These are phyloP conservation scores for Ethmia dodecea DNA, from an alignment of 2,888 invertebrate genomes.

Conservation along the genomic window DNA sequence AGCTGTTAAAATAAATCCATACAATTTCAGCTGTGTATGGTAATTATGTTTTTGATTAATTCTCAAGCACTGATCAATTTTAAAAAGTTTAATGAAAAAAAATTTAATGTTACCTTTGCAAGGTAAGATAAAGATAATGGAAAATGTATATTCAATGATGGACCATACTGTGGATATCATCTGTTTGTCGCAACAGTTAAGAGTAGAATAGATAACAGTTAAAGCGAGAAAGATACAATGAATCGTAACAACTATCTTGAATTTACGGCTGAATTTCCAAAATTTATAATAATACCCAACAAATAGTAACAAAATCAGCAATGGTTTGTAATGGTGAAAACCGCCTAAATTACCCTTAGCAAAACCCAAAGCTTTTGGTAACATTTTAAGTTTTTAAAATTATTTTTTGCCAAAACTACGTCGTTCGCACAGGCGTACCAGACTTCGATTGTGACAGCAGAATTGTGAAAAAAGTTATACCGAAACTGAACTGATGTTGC, in stretches of 20 bases:
- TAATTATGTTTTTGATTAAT: slow-evolving; percentile 39
- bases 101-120: slow-evolving; percentile 33
- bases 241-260: slow-evolving; percentile 23
- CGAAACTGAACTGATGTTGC: no score
- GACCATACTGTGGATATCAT: slow-evolving; percentile 45
- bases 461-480: no score
- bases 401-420: no score
- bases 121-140: slow-evolving; percentile 35
- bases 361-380: no score
- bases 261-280: slow-evolving; percentile 27
- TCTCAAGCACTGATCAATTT: slow-evolving; percentile 43
- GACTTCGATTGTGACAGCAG: no score
- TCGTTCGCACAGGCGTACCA: no score
- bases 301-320: slow-evolving; percentile 38
- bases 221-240: slow-evolving; percentile 38
- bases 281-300: slow-evolving; percentile 53
- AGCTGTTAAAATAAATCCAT: slow-evolving; percentile 22
- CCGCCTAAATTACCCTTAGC: no score
- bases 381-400: no score
- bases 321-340: slow-evolving; percentile 31
- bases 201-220: slow-evolving; percentile 30
- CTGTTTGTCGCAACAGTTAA: slow-evolving; percentile 33
- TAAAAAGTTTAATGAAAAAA: slow-evolving; percentile 34
- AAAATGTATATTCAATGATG: slow-evolving; percentile 41
- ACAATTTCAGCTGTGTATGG: slow-evolving; percentile 26